phyloP scores from a whole-genome alignment of 2,113 vertebrate species.

The Actenoides lindsayi region DNA sequence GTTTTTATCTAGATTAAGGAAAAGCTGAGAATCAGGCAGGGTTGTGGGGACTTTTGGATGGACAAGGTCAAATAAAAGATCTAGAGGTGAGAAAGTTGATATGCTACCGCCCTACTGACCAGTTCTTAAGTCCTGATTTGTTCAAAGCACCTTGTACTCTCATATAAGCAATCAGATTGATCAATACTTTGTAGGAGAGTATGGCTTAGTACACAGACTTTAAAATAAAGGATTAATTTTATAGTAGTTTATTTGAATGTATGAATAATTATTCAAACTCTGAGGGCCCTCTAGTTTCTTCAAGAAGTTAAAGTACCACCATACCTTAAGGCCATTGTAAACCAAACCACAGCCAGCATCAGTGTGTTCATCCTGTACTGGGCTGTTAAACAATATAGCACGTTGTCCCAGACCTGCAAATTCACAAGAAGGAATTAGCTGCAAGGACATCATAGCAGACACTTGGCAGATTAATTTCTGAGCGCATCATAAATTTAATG shows the following conservation, averaged over 20 bases:
- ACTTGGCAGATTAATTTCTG: not conserved
- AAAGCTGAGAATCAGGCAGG: not conserved
- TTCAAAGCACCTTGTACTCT: not conserved
- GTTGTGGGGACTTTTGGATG: not conserved
- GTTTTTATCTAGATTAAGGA: not conserved
- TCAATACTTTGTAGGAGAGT: not conserved
- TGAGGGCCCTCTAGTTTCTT: not conserved
- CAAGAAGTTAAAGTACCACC: not conserved
- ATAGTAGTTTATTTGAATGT: not conserved
- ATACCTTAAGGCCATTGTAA: conserved; percentile 96
- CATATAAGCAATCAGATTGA: not conserved
- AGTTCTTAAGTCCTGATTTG: not conserved
- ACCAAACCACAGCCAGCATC: conserved; percentile 94
- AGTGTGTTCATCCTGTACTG: conserved; percentile 89
- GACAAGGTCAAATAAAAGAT: not conserved
- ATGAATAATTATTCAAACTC: not conserved
- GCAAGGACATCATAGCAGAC: not conserved
- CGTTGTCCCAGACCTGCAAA: conserved; percentile 87
- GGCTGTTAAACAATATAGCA: conserved; percentile 84
- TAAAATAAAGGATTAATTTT: not conserved
- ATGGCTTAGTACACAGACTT: not conserved
- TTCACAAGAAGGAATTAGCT: not conserved
- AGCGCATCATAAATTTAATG: not conserved
- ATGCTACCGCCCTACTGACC: not conserved
- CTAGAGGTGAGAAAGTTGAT: not conserved